Base-by-base conservation (phyloP, 92 coral and sea anemone species). In the Epizoanthus fatuus region DNA sequence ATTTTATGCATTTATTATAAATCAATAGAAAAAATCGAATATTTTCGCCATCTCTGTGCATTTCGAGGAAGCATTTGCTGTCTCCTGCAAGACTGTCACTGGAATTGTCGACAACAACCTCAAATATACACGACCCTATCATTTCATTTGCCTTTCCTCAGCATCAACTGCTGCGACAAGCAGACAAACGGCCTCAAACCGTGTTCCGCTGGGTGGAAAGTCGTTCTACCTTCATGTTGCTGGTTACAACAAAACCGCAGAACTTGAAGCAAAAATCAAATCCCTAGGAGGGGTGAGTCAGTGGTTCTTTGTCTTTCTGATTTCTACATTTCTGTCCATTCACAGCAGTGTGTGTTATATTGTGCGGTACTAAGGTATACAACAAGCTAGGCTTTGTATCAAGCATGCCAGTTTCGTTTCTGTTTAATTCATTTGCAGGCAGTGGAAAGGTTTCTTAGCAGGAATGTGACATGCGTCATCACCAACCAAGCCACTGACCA, bases 221-320 rank as follows among this genome's bases (percentile, higher is more conserved):
- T 52, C 92, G 4, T 94, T 95, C 74, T 95, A 86, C 83, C 88
- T 95, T 16, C 93, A 95, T 56, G 69, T 92, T 16, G 88, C 84
- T 40, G 86, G 90, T 32, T 82, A 84, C 37, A 54, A 57, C 40
- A 90, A 89, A 84, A 75, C 87, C 39, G 44, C 83, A 47, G 79
- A 86, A 39, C 90, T 95, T 45, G 98, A 95, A 55, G 76, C 63
- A 56, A 86, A 81, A 56, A 83, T 95, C 7, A 72, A 54, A 29
- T 82, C 20, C 4, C 79, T 94, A 54, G 98, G 98, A 53, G 98
- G 95, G 87, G 98, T 95, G 67, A 82, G 97, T 16, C 40, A 66
- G 7, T 25, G 0, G n/a, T 4, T 32, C 6, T 3, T 10, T 22
- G 0, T n/a, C 72, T 7, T 38, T 66, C 39, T 32, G 17, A 66